These are phyloP conservation scores for Polyergus mexicanus DNA, from an alignment of 1,140 invertebrate genomes.

Conservation along the genomic window DNA sequence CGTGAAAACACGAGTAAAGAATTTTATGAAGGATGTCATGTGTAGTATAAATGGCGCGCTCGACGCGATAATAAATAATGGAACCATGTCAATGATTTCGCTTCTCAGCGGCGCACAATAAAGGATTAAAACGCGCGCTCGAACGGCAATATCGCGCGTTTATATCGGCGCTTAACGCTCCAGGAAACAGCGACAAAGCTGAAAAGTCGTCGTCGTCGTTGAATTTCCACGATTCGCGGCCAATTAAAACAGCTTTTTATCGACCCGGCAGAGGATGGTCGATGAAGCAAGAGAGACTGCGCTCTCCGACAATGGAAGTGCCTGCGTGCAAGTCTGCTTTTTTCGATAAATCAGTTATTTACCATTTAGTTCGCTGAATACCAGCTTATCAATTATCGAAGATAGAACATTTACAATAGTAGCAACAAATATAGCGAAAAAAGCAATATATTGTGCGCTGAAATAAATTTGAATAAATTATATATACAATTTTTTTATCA, in stretches of 20 bases:
- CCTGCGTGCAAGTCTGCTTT: conserved; percentile 28
- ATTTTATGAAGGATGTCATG: not conserved
- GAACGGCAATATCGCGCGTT: conserved; percentile 55
- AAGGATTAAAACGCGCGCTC: conserved; percentile 48
- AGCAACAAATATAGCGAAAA: not conserved
- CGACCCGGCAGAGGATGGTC: conserved; percentile 26
- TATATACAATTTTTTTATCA: not conserved
- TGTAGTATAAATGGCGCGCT: conserved; percentile 33
- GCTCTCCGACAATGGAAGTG: conserved; percentile 12
- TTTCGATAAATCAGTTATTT: conserved; percentile 43
- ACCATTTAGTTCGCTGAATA: conserved; percentile 39
- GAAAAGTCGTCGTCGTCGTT: conserved; percentile 49
- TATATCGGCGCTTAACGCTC: conserved; percentile 62
- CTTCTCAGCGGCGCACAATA: conserved; percentile 33
- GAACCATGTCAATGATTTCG: conserved; percentile 46
- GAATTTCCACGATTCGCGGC: conserved; percentile 53
- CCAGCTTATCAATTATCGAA: conserved; percentile 35
- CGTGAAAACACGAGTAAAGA: not conserved
- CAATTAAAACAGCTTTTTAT: conserved; percentile 65
- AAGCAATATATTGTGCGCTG: not conserved
- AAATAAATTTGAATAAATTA: not conserved
- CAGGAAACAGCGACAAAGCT: conserved; percentile 43
- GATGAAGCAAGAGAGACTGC: conserved; percentile 20
- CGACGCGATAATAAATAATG: conserved; percentile 47
- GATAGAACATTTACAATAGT: not conserved